phyloP scores from a whole-genome alignment of 2,113 vertebrate species.

The Kobus ellipsiprymnus region DNA sequence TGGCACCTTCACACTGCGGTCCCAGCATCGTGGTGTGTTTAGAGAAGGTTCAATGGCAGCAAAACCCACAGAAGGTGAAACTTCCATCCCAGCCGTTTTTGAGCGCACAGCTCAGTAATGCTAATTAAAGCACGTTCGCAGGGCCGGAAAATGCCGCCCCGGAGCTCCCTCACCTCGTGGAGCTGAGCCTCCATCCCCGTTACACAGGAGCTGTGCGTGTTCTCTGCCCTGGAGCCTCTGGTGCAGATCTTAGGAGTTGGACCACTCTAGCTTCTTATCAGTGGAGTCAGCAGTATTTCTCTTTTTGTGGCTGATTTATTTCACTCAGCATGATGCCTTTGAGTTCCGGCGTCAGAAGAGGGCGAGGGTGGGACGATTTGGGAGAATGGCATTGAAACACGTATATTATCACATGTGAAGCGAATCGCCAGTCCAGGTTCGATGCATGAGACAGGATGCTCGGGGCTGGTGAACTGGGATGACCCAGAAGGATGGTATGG shows the following conservation, averaged over 20 bases:
- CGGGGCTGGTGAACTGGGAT: too few relatives aligned
- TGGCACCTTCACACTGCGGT: fast-evolving
- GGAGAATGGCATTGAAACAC: too few relatives aligned
- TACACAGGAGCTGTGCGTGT: neutral
- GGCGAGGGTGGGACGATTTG: too few relatives aligned
- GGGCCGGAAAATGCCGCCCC: neutral
- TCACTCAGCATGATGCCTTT: neutral
- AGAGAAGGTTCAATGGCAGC: neutral
- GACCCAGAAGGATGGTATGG: too few relatives aligned
- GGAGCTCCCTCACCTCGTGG: neutral
- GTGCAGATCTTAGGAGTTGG: neutral
- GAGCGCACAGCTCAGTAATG: neutral
- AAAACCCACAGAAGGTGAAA: neutral
- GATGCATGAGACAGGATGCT: too few relatives aligned
- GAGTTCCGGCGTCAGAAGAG: neutral
- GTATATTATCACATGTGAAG: too few relatives aligned
- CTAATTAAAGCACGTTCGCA: neutral
- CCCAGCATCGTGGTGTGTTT: neutral
- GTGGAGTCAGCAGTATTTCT: neutral
- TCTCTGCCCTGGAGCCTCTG: neutral
- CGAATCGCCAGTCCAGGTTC: too few relatives aligned
- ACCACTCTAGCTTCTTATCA: neutral
- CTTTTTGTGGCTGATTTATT: neutral
- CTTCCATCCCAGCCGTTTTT: neutral
- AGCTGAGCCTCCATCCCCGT: neutral